Evolutionary conservation across 30 jellyfish, hydroid and myxozoan species (phyloP).

Genomic region (Hydra vulgaris): DNA sequence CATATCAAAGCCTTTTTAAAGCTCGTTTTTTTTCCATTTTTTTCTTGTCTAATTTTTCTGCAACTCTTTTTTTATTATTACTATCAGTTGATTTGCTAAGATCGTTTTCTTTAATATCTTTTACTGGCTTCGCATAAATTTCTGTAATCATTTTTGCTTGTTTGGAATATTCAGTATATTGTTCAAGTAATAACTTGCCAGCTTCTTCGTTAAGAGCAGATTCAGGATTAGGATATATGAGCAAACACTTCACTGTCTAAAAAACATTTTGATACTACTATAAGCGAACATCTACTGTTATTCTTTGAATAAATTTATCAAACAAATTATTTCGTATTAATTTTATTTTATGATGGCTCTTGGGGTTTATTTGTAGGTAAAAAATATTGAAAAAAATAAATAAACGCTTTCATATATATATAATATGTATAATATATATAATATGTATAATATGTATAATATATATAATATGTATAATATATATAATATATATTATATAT

Average conservation of each 20-base stretch:
- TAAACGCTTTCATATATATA: too few relatives aligned
- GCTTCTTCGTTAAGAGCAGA: constrained; percentile 98
- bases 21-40: constrained; percentile 86
- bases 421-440: too few relatives aligned
- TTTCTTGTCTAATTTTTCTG: constrained; percentile 71
- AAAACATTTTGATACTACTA: too few relatives aligned
- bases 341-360: too few relatives aligned
- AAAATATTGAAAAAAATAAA: too few relatives aligned
- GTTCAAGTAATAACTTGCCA: constrained; percentile 85
- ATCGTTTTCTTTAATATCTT: neutral
- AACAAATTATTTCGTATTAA: too few relatives aligned
- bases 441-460: too few relatives aligned
- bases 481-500: too few relatives aligned
- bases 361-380: too few relatives aligned
- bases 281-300: neutral
- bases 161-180: constrained; percentile 81
- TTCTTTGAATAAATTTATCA: too few relatives aligned
- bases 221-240: constrained; percentile 90
- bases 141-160: constrained; percentile 97
- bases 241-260: constrained; percentile 87
- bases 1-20: constrained; percentile 57
- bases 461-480: too few relatives aligned
- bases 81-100: neutral
- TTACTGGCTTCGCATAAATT: constrained; percentile 65
- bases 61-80: constrained; percentile 58